Evolutionary conservation across 2,888 invertebrate species (phyloP), one percentile per base, ranked within the genome.

Genomic region (Phortica magna): DNA sequence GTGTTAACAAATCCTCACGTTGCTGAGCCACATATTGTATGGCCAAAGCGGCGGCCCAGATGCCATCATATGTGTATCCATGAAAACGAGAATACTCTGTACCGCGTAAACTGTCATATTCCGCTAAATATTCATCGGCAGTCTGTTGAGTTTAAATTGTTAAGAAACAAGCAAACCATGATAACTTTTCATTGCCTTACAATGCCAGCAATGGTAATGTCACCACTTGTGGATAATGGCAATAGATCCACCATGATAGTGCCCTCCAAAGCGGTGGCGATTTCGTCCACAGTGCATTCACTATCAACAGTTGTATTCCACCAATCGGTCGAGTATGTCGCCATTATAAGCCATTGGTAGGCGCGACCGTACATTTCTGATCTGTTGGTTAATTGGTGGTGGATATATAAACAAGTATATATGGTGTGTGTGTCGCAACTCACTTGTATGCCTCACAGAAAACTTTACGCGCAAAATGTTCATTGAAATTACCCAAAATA

Each of bases 1-100:
- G 96, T 55, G 94, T 94, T 0, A 97, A 95, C 0, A 96, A 95
- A 90, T 95, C 95, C 90, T 97, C 96, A 81, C 95, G 95, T 78
- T 95, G 94, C 83, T 96, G 95, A 0, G 98, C 96, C 39, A 98
- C 97, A 82, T 96, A 95, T 89, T 98, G 97, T 78, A 99, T 96
- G 0, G 99, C 99, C 78, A 98, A 92, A 0, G 99, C 99, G 82
- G 99, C 97, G 0, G 98, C 97, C 99, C 99, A 99, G 82, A 99
- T 97, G 5, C 94, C 99, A 92, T 99, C 99, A 91, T 99, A 99
- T 10, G 99, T 98, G 92, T 99, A 99, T 2, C 98, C 99, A 91
- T 99, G 98, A 90, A 98, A 99, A 82, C 98, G 94, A 53, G 98
- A 98, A 92, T 97, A 98, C 89, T 98, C 97, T 0, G 92, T 90